Percentiles rank a stretch among this genome's conserved stretches.
Conservation (phyloP, 1,140 invertebrate genomes). For the Gonatopus flavifemur region DNA sequence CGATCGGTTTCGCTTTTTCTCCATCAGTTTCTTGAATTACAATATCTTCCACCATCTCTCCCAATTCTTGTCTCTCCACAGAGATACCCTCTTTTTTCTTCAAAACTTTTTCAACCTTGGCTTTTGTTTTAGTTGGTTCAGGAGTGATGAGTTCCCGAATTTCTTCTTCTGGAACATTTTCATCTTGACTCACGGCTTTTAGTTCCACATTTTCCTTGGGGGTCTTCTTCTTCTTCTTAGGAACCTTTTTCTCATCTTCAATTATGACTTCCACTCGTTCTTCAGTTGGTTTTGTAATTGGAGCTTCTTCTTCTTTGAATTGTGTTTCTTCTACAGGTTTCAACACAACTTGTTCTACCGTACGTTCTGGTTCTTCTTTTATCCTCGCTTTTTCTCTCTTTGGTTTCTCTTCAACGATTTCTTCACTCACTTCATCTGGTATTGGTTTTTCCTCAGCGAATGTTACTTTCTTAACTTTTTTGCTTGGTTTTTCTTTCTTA, state of each 20-base stretch:
- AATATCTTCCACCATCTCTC: slow-evolving; percentile 26
- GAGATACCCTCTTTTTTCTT: slow-evolving; percentile 8
- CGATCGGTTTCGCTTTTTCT: slow-evolving; percentile 17
- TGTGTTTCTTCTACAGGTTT: slow-evolving; percentile 13
- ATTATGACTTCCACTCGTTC: slow-evolving; percentile 25
- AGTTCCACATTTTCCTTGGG: not conserved
- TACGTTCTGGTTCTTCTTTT: slow-evolving; percentile 29
- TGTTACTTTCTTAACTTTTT: slow-evolving; percentile 35
- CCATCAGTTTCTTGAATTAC: slow-evolving; percentile 8
- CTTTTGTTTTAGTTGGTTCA: no score
- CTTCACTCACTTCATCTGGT: slow-evolving; percentile 27
- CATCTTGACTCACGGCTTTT: not conserved
- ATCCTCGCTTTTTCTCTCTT: slow-evolving; percentile 21
- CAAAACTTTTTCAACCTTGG: slow-evolving; percentile 5
- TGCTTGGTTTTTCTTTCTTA: slow-evolving; percentile 31
- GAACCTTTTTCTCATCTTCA: slow-evolving; percentile 18
- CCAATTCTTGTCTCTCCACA: slow-evolving; percentile 9
- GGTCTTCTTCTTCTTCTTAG: slow-evolving; percentile 10
- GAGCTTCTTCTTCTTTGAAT: slow-evolving; percentile 15
- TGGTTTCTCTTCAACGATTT: slow-evolving; percentile 32
- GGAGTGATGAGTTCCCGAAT: slow-evolving; percentile 22
- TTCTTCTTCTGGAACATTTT: slow-evolving; percentile 6
- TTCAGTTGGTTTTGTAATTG: slow-evolving; percentile 22
- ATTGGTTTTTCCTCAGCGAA: no score
- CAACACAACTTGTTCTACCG: slow-evolving; percentile 23